Evolutionary conservation across 2,888 invertebrate species (phyloP).

Genomic region (Microctonus brassicae): DNA sequence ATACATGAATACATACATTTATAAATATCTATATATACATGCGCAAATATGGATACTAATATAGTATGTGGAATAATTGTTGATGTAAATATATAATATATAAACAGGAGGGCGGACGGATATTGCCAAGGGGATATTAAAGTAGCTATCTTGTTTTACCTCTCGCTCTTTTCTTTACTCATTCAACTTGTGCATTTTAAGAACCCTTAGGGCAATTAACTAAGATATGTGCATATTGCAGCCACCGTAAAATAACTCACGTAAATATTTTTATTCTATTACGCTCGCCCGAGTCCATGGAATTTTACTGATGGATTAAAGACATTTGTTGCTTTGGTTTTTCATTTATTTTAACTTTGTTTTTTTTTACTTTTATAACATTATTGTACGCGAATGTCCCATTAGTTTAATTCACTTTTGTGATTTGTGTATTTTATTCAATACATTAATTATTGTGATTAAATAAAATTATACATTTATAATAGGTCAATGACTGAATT

Average conservation of each 20-base stretch:
- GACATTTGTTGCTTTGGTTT: not conserved
- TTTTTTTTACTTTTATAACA: slow-evolving; percentile 7
- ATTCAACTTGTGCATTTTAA: not conserved
- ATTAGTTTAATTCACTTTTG: slow-evolving; percentile 21
- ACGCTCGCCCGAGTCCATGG: slow-evolving; percentile 30
- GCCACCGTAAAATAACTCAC: slow-evolving; percentile 32
- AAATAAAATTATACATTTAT: slow-evolving; percentile 7
- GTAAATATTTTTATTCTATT: slow-evolving; percentile 15
- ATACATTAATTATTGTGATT: not conserved
- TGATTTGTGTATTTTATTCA: not conserved
- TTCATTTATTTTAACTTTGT: not conserved
- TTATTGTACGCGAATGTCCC: slow-evolving; percentile 24
- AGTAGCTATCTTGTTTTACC: not conserved
- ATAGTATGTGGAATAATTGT: slow-evolving; percentile 43
- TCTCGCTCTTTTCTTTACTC: not conserved
- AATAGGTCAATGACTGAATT: slow-evolving; percentile 23
- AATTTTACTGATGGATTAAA: slow-evolving; percentile 34
- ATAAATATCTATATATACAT: not conserved
- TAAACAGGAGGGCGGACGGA: not conserved
- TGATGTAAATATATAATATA: slow-evolving; percentile 37
- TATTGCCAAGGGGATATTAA: slow-evolving; percentile 1
- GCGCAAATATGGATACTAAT: not conserved
- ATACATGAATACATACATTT: slow-evolving; percentile 16
- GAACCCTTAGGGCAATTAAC: slow-evolving; percentile 32
- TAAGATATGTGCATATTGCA: slow-evolving; percentile 26